A percentile compares a stretch with the other conserved stretches of the same genome.
phyloP scores from a whole-genome alignment of 2,888 invertebrate genomes.

The Spilosoma lubricipeda region DNA sequence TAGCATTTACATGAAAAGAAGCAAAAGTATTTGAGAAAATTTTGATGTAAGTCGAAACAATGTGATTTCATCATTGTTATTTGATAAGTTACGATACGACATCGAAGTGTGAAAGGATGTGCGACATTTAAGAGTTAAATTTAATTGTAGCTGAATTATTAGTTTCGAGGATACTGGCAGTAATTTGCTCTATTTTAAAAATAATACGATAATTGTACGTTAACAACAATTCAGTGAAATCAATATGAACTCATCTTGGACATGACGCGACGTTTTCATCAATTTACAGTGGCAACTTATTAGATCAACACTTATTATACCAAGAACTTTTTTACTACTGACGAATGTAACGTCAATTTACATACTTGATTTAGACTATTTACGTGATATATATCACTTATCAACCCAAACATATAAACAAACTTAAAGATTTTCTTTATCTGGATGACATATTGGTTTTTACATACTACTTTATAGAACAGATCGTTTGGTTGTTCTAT shows the following conservation, averaged over 20 bases:
- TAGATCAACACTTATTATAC: neutral
- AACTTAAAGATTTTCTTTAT: neutral
- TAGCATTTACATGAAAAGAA: neutral
- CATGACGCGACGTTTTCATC: neutral
- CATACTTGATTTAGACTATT: neutral
- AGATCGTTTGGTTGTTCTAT: neutral
- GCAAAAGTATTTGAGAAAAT: conserved; percentile 35
- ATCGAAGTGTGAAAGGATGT: conserved; percentile 65
- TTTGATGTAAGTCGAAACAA: conserved; percentile 27
- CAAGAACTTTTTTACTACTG: neutral
- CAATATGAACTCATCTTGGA: neutral
- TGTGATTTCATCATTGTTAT: conserved; percentile 13
- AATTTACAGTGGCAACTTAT: neutral
- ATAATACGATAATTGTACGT: neutral
- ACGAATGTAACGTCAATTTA: neutral
- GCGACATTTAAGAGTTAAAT: conserved; percentile 61
- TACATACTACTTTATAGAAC: neutral
- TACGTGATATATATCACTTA: neutral
- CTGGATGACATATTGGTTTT: neutral
- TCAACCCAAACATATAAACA: neutral
- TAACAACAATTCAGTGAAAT: neutral
- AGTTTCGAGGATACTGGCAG: conserved; percentile 53
- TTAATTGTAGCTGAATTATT: conserved; percentile 56
- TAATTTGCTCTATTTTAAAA: conserved; percentile 2
- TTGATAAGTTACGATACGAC: conserved; percentile 57